Evolutionary conservation across 2,797 vertebrate genomes (phyloP), one percentile per base, ranked within the genome.

Genomic region (Knipowitschia caucasica): DNA sequence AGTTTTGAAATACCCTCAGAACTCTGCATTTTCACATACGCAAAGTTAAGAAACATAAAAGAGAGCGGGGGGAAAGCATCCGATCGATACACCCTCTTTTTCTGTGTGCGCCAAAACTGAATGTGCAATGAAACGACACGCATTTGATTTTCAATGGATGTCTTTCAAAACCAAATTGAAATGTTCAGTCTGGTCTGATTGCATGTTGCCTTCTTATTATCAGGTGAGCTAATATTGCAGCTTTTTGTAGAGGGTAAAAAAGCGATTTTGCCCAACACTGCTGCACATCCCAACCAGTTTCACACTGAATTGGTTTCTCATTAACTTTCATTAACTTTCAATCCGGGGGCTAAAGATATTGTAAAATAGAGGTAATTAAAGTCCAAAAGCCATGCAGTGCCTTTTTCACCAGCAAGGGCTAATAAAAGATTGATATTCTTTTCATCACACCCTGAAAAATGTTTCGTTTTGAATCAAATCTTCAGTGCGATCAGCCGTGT

Each of bases 351-450:
- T 17, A 46, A 47, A 67, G 58, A 80, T 78, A 75, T 53, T 52
- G 69, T 75, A 69, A 64, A 78, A 81, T 46, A 64, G 63, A 77
- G 66, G 69, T 78, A 74, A 80, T 86, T 82, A 83, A 78, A 72
- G 69, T 66, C 64, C 43, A 75, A 72, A 69, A 58, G 55, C 56
- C 65, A 54, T 39, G 56, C 33, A 34, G 40, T 57, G 62, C 33
- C 69, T 38, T 49, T 56, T 27, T 43, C 40, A 69, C 46, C 71
- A 62, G 39, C 31, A 54, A 38, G 59, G 67, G 47, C 67, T 86
- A 81, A 85, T 84, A 56, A 75, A 81, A 83, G 63, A 88, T 87
- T 80, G 67, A 81, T 77, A 77, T 72, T 78, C 53, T 59, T 78
- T 69, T 84, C 71, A 76, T 68, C 39, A 34, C 23, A 52, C 50